Percentiles rank a stretch among this genome's conserved stretches.
These are phyloP conservation scores for Eupeodes corollae DNA, from an alignment of 1,140 invertebrate species.

Conservation along the genomic window DNA sequence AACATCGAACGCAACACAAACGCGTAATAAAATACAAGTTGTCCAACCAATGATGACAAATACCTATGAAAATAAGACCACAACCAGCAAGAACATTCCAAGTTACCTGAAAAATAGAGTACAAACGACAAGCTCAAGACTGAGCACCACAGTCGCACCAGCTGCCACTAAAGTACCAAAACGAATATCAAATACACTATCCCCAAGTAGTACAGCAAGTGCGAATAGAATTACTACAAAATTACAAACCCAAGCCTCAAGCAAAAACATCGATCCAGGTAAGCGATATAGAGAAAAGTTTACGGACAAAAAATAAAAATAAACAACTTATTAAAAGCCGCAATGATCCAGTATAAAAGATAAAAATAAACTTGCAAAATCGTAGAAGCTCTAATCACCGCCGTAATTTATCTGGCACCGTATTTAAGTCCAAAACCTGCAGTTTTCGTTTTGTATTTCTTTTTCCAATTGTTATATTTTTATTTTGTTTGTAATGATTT, in stretches of 20 bases:
- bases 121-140: no score
- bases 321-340: neutral
- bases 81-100: no score
- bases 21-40: slow-evolving; percentile 3
- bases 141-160: no score
- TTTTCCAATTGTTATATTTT: no score
- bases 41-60: slow-evolving; percentile 9
- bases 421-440: neutral
- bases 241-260: no score
- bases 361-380: neutral
- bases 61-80: neutral
- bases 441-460: no score
- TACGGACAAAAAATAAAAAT: neutral
- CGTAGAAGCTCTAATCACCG: neutral
- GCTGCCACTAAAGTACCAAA: no score
- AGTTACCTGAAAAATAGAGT: no score
- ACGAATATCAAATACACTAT: no score
- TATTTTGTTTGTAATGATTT: no score
- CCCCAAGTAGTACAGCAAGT: no score
- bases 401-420: neutral
- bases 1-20: neutral
- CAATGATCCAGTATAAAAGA: neutral
- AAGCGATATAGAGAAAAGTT: neutral
- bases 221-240: no score
- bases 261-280: neutral